Evolutionary conservation across 2,888 invertebrate species (phyloP).

Genomic region (Pecten maximus): DNA sequence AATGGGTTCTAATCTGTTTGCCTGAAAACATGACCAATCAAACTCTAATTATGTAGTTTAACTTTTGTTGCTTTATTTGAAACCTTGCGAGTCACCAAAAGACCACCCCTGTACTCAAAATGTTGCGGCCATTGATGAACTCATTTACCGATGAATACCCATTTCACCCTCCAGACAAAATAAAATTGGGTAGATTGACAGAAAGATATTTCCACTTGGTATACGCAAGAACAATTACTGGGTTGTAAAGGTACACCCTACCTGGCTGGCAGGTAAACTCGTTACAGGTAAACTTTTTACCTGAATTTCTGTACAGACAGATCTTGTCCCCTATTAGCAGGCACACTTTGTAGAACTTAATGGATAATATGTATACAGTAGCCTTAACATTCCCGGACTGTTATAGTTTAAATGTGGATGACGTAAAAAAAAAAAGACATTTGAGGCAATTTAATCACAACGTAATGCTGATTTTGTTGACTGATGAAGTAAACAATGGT

Average conservation of each 20-base stretch:
- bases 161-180: slow-evolving; percentile 15
- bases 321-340: background rate
- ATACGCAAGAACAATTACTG: background rate
- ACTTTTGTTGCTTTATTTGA: background rate
- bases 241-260: slow-evolving; percentile 7
- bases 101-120: slow-evolving; percentile 13
- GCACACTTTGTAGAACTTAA: background rate
- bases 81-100: background rate
- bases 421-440: background rate
- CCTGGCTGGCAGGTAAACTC: background rate
- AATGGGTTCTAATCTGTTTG: background rate
- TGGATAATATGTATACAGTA: background rate
- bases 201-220: background rate
- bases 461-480: background rate
- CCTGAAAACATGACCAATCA: background rate
- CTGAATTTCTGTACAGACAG: background rate
- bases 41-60: background rate
- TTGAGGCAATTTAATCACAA: background rate
- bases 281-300: background rate
- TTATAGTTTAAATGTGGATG: background rate
- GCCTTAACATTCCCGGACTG: background rate
- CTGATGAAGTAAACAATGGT: background rate
- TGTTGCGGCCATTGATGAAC: background rate
- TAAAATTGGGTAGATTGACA: background rate
- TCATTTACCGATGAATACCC: background rate